Evolutionary conservation across 2,113 vertebrate genomes (phyloP).

Genomic region (Ascaphus truei): DNA sequence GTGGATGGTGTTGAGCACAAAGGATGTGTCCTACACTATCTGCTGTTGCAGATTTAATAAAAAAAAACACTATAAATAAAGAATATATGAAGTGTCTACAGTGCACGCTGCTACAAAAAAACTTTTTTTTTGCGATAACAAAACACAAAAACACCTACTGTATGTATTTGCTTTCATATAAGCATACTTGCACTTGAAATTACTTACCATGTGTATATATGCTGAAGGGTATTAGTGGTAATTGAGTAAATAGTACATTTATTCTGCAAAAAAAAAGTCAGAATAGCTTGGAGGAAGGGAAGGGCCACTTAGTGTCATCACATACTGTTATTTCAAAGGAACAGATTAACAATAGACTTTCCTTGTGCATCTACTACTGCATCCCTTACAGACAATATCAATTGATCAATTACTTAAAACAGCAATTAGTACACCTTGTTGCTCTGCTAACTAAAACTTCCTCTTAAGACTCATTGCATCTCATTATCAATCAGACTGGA

Average conservation of each 20-base stretch:
- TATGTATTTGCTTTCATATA: too few relatives aligned
- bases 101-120: too few relatives aligned
- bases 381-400: slow-evolving; percentile 16
- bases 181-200: neutral
- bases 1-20: too few relatives aligned
- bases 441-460: slow-evolving; percentile 24
- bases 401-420: slow-evolving; percentile 38
- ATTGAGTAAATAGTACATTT: neutral
- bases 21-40: too few relatives aligned
- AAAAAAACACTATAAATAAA: too few relatives aligned
- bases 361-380: neutral
- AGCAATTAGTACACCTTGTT: slow-evolving; percentile 23
- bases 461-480: slow-evolving; percentile 19
- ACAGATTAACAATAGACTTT: slow-evolving; percentile 17
- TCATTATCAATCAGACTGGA: slow-evolving; percentile 12
- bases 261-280: neutral
- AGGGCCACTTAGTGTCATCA: neutral
- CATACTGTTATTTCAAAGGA: neutral
- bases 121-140: too few relatives aligned
- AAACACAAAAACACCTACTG: too few relatives aligned
- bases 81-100: too few relatives aligned
- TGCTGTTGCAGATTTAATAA: too few relatives aligned
- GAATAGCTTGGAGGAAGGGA: slow-evolving; percentile 19
- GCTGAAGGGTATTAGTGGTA: neutral
- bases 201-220: neutral